Conservation (phyloP, 2,888 invertebrate genomes). For the Drosophila hamatofila region DNA sequence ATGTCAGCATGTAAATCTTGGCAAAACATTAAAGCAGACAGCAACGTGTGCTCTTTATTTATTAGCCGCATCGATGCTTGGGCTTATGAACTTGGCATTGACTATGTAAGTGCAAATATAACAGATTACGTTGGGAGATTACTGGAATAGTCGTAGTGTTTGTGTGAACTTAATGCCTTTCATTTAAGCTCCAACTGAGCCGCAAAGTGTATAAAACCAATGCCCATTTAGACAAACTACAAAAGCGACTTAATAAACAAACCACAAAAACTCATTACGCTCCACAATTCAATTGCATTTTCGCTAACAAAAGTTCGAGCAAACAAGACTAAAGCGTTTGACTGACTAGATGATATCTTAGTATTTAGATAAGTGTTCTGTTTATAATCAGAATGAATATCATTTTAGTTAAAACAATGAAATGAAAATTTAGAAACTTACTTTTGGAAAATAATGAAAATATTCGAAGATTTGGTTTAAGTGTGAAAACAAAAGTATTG, state of each 20-base stretch:
- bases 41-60: conserved; percentile 23
- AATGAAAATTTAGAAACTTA: not conserved
- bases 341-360: conserved; percentile 24
- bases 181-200: conserved; percentile 4
- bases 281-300: conserved; percentile 55
- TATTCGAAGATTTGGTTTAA: no score
- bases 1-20: conserved; percentile 38
- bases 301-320: conserved; percentile 19
- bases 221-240: conserved; percentile 30
- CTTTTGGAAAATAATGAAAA: not conserved
- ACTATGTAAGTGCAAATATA: not conserved
- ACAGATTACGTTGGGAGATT: not conserved
- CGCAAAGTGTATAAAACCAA: conserved; percentile 17
- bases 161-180: conserved; percentile 1
- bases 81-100: not conserved
- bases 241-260: conserved; percentile 44
- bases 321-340: not conserved
- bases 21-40: conserved; percentile 27
- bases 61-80: conserved; percentile 1
- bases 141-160: not conserved
- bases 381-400: not conserved
- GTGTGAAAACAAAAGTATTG: no score
- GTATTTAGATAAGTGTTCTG: not conserved
- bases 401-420: no score
- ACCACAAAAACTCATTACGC: conserved; percentile 67